Evolutionary conservation across 2,888 invertebrate species (phyloP).

Genomic region (Cheiracanthium punctorium): DNA sequence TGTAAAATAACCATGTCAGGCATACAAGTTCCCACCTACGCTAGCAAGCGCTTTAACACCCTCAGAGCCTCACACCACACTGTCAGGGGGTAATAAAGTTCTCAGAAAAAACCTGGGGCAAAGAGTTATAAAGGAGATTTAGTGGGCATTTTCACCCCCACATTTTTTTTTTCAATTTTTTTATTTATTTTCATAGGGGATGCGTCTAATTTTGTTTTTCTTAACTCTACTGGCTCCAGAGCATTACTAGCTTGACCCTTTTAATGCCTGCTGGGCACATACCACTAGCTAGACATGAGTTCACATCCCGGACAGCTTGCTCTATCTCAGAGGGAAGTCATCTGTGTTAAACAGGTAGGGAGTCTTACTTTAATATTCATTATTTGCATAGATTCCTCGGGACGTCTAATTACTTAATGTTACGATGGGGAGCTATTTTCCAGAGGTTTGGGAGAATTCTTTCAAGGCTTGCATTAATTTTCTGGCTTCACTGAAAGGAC

Average conservation of each 20-base stretch:
- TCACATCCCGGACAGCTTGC: slow-evolving; percentile 27
- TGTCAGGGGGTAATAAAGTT: slow-evolving; percentile 45
- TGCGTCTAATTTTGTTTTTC: slow-evolving; percentile 68
- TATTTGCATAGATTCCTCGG: slow-evolving; percentile 36
- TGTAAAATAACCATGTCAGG: slow-evolving; percentile 59
- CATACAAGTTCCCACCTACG: slow-evolving; percentile 52
- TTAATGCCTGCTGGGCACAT: slow-evolving; percentile 65
- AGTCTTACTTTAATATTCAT: slow-evolving; percentile 45
- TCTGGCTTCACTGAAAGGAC: too few species aligned
- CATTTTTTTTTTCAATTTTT: slow-evolving; percentile 26
- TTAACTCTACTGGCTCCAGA: slow-evolving; percentile 33
- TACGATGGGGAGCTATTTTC: too few species aligned
- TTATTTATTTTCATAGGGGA: slow-evolving; percentile 39
- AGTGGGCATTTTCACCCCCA: slow-evolving; percentile 48
- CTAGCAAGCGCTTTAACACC: slow-evolving; percentile 57
- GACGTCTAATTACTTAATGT: slow-evolving; percentile 53
- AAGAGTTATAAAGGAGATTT: slow-evolving; percentile 68
- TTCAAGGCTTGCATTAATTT: too few species aligned
- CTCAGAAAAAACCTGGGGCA: slow-evolving; percentile 19
- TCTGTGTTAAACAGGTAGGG: slow-evolving; percentile 56
- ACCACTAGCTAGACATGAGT: slow-evolving; percentile 36
- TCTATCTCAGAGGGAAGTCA: slow-evolving; percentile 23
- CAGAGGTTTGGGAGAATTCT: too few species aligned
- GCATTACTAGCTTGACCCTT: slow-evolving; percentile 58
- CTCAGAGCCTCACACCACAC: slow-evolving; percentile 15